phyloP scores from a whole-genome alignment of 2,888 invertebrate species.

The Polietes domitor region DNA sequence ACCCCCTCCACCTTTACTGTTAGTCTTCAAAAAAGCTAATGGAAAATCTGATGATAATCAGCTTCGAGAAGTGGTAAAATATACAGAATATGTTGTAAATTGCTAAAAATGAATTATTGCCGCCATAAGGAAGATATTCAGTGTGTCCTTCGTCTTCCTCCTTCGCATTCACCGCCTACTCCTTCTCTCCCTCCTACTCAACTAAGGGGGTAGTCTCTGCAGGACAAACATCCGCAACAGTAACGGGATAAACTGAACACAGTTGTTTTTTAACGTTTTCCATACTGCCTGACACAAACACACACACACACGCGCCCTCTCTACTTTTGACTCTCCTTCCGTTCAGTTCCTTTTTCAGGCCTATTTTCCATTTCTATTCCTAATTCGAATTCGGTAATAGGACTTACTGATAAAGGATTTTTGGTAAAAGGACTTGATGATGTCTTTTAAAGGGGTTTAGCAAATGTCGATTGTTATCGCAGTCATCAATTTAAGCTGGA shows the following conservation, averaged over 20 bases:
- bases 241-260: neutral
- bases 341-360: too few relatives aligned
- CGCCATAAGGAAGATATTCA: constrained; percentile 67
- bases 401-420: constrained; percentile 40
- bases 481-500: constrained; percentile 61
- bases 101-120: constrained; percentile 76
- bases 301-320: too few relatives aligned
- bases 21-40: constrained; percentile 36
- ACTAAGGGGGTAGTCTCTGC: constrained; percentile 65
- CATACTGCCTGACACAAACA: constrained; percentile 50
- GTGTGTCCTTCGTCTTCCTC: neutral
- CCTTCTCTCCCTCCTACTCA: too few relatives aligned
- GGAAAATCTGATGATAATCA: constrained; percentile 50
- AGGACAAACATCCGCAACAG: neutral
- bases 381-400: constrained; percentile 24
- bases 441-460: constrained; percentile 50
- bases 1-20: neutral
- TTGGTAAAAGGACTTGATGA: constrained; percentile 48
- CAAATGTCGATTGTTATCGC: constrained; percentile 63
- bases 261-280: constrained; percentile 43
- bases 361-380: too few relatives aligned
- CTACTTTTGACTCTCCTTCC: too few relatives aligned
- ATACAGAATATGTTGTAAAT: constrained; percentile 54
- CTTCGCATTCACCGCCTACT: neutral
- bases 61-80: constrained; percentile 48